Evolutionary conservation across 1,140 invertebrate genomes (phyloP).

Genomic region (Ditylenchus dipsaci): DNA sequence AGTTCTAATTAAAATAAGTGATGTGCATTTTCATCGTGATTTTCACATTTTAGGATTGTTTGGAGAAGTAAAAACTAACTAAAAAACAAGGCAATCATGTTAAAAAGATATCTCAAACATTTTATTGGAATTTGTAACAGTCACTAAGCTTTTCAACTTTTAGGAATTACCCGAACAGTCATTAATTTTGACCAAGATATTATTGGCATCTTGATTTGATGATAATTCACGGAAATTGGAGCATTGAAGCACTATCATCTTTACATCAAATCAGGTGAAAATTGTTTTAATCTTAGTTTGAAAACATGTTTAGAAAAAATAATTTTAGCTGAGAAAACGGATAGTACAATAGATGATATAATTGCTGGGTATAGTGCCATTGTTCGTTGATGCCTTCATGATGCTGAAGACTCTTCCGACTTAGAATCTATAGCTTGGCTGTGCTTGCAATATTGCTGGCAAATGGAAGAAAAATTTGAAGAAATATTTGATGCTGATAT

Average conservation of each 20-base stretch:
- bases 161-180: too few relatives aligned
- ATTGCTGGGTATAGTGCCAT: neutral
- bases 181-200: conserved; percentile 1
- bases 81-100: too few relatives aligned
- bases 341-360: neutral
- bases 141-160: too few relatives aligned
- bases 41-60: too few relatives aligned
- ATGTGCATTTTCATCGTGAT: too few relatives aligned
- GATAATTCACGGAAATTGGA: neutral
- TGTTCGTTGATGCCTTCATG: neutral
- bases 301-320: neutral
- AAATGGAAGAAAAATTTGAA: neutral
- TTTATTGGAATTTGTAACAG: too few relatives aligned
- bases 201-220: neutral
- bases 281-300: neutral
- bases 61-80: too few relatives aligned
- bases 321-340: neutral
- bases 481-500: neutral
- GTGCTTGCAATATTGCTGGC: neutral
- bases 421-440: neutral
- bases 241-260: neutral
- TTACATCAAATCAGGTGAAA: neutral
- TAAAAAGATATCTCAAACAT: too few relatives aligned
- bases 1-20: too few relatives aligned
- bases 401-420: neutral